Evolutionary conservation across 2,113 vertebrate genomes (phyloP).

Genomic region (Cisticola juncidis): DNA sequence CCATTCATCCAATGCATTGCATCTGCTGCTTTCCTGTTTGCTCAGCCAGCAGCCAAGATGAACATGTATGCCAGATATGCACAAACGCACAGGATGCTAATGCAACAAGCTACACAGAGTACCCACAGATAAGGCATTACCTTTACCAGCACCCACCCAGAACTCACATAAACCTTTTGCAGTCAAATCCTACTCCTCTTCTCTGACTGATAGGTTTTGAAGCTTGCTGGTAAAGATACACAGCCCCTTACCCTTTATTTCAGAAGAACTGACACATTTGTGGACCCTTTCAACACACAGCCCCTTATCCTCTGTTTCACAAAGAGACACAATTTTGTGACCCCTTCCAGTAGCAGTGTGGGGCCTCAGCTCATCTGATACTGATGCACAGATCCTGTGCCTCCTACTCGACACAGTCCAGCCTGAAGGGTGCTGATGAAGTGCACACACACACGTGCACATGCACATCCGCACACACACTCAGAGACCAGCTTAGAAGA

Average conservation of each 20-base stretch:
- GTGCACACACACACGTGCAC: not conserved
- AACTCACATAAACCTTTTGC: not conserved
- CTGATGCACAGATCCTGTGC: fast-evolving
- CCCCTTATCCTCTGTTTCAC: not conserved
- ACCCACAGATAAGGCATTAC: not conserved
- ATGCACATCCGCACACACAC: not conserved
- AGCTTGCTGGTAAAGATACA: not conserved
- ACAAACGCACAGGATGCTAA: not conserved
- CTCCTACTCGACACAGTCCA: fast-evolving
- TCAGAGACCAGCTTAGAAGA: not conserved
- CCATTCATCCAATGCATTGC: not conserved
- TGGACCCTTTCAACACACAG: not conserved
- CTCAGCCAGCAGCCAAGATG: not conserved
- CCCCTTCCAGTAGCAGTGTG: fast-evolving
- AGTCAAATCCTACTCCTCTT: not conserved
- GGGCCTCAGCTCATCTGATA: not conserved
- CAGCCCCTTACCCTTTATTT: not conserved
- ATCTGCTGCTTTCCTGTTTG: not conserved
- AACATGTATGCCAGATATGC: not conserved
- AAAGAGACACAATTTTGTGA: not conserved
- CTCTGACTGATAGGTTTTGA: not conserved
- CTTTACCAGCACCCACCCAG: not conserved
- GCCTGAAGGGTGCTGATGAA: not conserved
- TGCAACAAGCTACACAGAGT: not conserved
- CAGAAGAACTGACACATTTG: not conserved